A percentile compares a stretch with the other conserved stretches of the same genome.
Evolutionary conservation across 2,888 invertebrate species (phyloP).

Genomic region (Meteorus colon): DNA sequence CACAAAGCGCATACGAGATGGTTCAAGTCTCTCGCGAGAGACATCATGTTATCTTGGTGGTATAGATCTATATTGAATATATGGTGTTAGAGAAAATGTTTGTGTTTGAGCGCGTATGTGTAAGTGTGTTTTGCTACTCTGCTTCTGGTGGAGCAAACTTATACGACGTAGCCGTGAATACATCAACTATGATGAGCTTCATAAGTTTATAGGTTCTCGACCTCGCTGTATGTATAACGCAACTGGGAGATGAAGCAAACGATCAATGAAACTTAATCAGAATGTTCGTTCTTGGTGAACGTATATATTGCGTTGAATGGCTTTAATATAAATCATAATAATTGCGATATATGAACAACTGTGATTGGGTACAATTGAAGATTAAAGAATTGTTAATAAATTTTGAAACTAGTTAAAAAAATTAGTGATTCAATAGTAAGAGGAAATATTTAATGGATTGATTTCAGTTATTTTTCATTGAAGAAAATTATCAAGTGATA

Average conservation of each 20-base stretch:
- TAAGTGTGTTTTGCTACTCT: not conserved
- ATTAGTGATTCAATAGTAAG: no score
- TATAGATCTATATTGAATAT: not conserved
- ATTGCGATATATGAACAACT: not conserved
- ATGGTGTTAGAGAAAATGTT: constrained; percentile 1
- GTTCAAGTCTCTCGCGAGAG: constrained; percentile 30
- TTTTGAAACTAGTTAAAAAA: no score
- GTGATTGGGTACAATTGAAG: no score
- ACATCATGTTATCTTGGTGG: not conserved
- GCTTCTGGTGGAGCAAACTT: not conserved
- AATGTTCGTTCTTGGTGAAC: not conserved
- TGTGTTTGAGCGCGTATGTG: not conserved
- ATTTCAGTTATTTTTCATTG: no score
- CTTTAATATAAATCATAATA: not conserved
- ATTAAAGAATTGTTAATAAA: no score
- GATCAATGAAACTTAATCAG: constrained; percentile 15
- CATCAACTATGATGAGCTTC: constrained; percentile 21
- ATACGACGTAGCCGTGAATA: not conserved
- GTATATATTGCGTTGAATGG: not conserved
- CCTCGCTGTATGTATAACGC: not conserved
- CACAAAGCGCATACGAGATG: constrained; percentile 50
- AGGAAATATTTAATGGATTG: no score
- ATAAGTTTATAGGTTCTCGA: constrained; percentile 16
- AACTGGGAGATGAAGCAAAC: constrained; percentile 4
- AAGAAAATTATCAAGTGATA: no score